phyloP scores from a whole-genome alignment of 1,140 invertebrate species.

The Zaprionus ghesquierei region DNA sequence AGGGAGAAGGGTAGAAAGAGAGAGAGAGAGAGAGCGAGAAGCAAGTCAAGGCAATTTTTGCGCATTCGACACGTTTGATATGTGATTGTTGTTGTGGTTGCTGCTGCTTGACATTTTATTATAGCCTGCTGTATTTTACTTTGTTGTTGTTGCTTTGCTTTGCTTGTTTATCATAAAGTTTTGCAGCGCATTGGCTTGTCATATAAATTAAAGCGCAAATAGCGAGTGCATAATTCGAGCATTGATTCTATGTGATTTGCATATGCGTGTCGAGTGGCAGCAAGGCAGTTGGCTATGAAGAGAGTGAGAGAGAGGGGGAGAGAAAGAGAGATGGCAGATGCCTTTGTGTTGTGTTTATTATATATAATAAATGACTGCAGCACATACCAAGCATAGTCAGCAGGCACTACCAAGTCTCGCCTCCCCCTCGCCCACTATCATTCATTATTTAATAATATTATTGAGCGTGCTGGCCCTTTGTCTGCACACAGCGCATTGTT shows the following conservation, averaged over 20 bases:
- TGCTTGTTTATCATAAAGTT: not conserved
- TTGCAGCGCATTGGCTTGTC: slow-evolving; percentile 10
- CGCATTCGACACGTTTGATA: not conserved
- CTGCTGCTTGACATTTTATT: not conserved
- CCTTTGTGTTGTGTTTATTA: slow-evolving; percentile 73
- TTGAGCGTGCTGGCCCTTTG: slow-evolving; percentile 51
- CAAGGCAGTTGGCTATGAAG: not conserved
- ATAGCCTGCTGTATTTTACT: slow-evolving; percentile 33
- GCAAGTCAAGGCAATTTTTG: no score
- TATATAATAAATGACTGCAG: slow-evolving; percentile 77
- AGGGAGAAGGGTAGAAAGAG: not conserved
- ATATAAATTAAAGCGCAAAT: slow-evolving; percentile 48
- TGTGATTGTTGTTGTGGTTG: not conserved
- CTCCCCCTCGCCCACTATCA: slow-evolving; percentile 4
- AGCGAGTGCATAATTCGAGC: slow-evolving; percentile 61
- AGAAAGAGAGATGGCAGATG: not conserved
- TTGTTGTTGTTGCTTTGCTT: not conserved
- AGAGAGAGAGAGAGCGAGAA: no score
- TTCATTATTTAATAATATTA: slow-evolving; percentile 71
- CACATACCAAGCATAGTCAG: slow-evolving; percentile 38
- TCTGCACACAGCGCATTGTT: slow-evolving; percentile 35
- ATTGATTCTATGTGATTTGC: slow-evolving; percentile 55
- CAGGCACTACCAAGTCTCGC: not conserved
- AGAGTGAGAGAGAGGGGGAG: not conserved
- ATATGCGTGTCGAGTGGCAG: slow-evolving; percentile 39